phyloP scores from a whole-genome alignment of 2,888 invertebrate genomes.

The Clistopyga incitator region DNA sequence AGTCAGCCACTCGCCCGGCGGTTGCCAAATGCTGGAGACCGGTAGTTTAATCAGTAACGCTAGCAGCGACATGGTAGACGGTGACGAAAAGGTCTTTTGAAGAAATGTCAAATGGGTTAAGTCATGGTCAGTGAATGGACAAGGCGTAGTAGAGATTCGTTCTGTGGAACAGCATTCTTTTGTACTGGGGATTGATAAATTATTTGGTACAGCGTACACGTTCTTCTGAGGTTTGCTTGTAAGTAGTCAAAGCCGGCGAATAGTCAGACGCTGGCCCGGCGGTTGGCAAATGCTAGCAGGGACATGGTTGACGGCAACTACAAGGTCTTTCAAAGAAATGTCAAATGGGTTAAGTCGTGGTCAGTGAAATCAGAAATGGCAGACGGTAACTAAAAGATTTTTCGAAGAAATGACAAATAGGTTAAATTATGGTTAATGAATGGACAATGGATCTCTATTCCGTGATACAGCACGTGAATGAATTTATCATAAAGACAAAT shows the following conservation, averaged over 20 bases:
- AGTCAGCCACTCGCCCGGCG: slow-evolving; percentile 64
- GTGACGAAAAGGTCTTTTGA: neutral
- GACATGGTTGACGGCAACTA: neutral
- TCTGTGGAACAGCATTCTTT: too few species aligned
- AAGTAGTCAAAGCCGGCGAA: slow-evolving; percentile 69
- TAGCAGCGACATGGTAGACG: slow-evolving; percentile 1
- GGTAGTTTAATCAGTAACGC: slow-evolving; percentile 60
- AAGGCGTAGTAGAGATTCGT: too few species aligned
- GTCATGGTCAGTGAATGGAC: neutral
- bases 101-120: neutral
- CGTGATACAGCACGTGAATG: too few species aligned
- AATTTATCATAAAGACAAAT: too few species aligned
- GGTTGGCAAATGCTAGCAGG: slow-evolving; percentile 71
- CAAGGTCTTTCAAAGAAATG: neutral
- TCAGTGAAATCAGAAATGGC: too few species aligned
- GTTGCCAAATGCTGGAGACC: slow-evolving; percentile 71
- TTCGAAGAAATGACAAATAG: too few species aligned
- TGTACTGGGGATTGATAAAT: too few species aligned
- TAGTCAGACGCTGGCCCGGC: slow-evolving; percentile 63
- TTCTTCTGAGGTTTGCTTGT: neutral
- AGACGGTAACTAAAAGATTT: too few species aligned
- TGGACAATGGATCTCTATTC: neutral
- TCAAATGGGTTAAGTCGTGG: neutral
- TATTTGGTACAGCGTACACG: too few species aligned
- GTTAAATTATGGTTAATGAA: neutral